Base-by-base conservation (phyloP, 1,140 invertebrate genomes). In the Bathynomus jamesi region DNA sequence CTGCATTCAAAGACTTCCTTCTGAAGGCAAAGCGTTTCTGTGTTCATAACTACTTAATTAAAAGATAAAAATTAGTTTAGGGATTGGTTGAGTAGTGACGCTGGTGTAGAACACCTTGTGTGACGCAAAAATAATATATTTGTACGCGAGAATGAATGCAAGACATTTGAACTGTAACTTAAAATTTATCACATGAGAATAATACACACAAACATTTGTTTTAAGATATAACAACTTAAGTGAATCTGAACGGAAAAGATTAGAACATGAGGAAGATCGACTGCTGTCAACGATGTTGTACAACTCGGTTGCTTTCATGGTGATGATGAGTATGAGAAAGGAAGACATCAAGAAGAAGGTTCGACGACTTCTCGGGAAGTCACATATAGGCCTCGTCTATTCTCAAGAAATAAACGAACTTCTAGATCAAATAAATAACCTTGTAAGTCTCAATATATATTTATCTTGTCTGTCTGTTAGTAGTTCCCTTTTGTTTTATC, bases 251-350 rank as follows among this genome's bases (percentile, higher is more conserved):
- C 87, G 93, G 32, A 98, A 98, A 83, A 86, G 96, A 4, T 83
- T 99, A 28, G 97, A 99, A 80, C 94, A 99, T 74, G 98, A 99
- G 80, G 98, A 99, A 81, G 98, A 99, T 82, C 86, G 95, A 74
- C 83, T 99, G 10, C 84, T 99, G 65, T 94, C 96, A 10, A 96
- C 94, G 0, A 90, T 98, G 83, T 84, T 99, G 17, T 98, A 98
- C 81, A 99, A 99, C 83, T 84, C 99, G 72, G 95, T 94, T 1
- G 94, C 94, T 8, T 96, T 97, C 75, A 90, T 99, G 87, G 89
- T 99, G 0, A 95, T 99, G 91, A 85, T 98, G 73, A 91, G 91
- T 78, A 91, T 95, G 0, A 88, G 90, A 46, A 91, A 95, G 78
- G 87, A 88, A 31, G 93, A 96, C 78, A 85, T 98, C 28, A 90